A percentile compares a stretch with the other conserved stretches of the same genome.
Evolutionary conservation across 1,140 invertebrate genomes (phyloP).

Genomic region (Drosophila bocqueti): DNA sequence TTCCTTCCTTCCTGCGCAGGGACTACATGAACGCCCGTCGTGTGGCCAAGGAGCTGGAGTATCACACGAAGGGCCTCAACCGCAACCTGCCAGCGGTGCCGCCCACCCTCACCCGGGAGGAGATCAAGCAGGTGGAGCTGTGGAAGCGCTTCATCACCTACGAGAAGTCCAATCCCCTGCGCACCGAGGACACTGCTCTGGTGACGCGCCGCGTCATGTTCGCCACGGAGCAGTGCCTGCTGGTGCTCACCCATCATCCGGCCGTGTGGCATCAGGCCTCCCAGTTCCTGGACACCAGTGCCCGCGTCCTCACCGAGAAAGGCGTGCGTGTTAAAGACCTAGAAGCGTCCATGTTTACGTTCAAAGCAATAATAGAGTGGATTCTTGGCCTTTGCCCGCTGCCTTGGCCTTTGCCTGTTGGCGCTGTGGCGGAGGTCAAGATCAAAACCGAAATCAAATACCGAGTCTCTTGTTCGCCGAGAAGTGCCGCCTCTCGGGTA

Average conservation of each 20-base stretch:
- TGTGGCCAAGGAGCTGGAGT: conserved; percentile 98
- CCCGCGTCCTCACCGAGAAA: conserved; percentile 96
- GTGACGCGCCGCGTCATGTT: conserved; percentile 98
- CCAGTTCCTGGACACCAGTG: conserved; percentile 97
- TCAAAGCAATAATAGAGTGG: conserved; percentile 70
- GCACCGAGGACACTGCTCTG: conserved; percentile 97
- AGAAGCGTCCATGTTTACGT: conserved; percentile 13
- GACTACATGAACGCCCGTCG: conserved; percentile 99
- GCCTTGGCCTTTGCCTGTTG: background rate
- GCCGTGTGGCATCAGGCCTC: conserved; percentile 99
- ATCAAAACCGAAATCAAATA: conserved; percentile 46
- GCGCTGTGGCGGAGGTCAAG: conserved; percentile 13
- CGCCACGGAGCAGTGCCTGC: conserved; percentile 98
- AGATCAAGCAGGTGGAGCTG: conserved; percentile 98
- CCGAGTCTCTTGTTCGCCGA: conserved; percentile 58
- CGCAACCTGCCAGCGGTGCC: conserved; percentile 97
- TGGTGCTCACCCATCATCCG: conserved; percentile 98
- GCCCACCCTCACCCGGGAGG: conserved; percentile 95
- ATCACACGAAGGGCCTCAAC: conserved; percentile 97
- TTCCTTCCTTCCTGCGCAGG: conserved; percentile 80
- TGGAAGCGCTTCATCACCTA: conserved; percentile 99
- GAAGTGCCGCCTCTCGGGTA: conserved; percentile 77
- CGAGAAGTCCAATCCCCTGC: conserved; percentile 98
- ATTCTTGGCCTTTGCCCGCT: conserved; percentile 18
- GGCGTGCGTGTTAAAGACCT: conserved; percentile 88